Base-by-base conservation (phyloP, 2,113 vertebrate genomes). In the Pogona vitticeps region DNA sequence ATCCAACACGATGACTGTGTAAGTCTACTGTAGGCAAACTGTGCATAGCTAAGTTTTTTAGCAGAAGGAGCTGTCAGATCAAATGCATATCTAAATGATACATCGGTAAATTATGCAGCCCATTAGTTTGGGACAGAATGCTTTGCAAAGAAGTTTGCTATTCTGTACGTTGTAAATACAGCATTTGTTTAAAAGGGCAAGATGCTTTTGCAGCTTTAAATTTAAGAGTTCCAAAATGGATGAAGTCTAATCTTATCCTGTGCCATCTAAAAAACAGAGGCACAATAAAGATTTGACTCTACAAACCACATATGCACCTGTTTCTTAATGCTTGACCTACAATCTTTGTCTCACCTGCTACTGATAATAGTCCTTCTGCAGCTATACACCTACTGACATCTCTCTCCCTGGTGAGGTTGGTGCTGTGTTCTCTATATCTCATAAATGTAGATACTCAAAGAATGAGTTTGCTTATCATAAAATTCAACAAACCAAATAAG, bases 161-260 rank as follows among this genome's bases (percentile, higher is more conserved):
- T 20, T 56, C 63, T 40, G 31, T 70, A 58, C 56, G 28, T 86
- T 73, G 83, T n/a, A 38, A 28, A 52, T 40, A 83, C 86, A 76
- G 80, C 80, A 75, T 90, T 31, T 56, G 58, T 7, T 26, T 23
- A 10, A 46, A 81, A 33, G 31, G 79, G 21, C 9, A 38, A 46
- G 31, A 58, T 42, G 31, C 59, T 38, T 76, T 23, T 59, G 36
- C 6, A n/a, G 58, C 33, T 67, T 91, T 90, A 71, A 85, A 89
- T 77, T 42, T 68, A 52, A 42, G 52, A 72, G 65, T 88, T 84
- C 82, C 71, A 84, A 89, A 76, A 85, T 82, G 83, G 6, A 46
- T n/a, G n/a, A 76, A 33, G 82, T 31, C 86, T 76, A 79, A 58
- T 73, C 40, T 33, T 33, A 14, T 78, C 81, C 10, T 9, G 23